phyloP scores from a whole-genome alignment of 2,113 vertebrate genomes.

The Indicator maculatus region DNA sequence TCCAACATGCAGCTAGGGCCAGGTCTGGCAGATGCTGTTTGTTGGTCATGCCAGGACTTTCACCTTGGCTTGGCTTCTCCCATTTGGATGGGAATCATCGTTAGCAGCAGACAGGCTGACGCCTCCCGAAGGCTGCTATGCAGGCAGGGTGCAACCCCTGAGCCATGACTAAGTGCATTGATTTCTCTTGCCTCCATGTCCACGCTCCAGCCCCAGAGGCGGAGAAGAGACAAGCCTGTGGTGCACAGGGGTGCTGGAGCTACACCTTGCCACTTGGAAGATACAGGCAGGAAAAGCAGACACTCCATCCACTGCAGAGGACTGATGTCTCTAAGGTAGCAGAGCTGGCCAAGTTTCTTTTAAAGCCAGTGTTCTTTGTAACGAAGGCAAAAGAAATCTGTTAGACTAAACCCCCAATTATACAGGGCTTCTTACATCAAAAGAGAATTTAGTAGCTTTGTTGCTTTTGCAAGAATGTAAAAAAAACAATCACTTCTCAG shows the following conservation, averaged over 20 bases:
- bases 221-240: not conserved
- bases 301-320: not conserved
- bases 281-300: not conserved
- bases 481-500: not conserved
- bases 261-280: not conserved
- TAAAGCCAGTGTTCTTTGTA: not conserved
- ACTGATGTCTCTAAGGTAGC: not conserved
- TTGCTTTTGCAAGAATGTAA: conserved; percentile 4
- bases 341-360: not conserved
- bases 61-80: conserved; percentile 32
- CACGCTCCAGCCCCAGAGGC: not conserved
- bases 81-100: conserved; percentile 27
- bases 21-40: not conserved
- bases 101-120: conserved; percentile 43
- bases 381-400: not conserved
- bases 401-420: not conserved
- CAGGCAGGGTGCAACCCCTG: not conserved
- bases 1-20: not conserved
- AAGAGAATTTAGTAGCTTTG: not conserved
- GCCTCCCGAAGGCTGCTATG: not conserved
- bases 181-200: not conserved
- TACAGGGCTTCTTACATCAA: conserved; percentile 16
- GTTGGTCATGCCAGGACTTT: conserved; percentile 19
- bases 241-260: not conserved
- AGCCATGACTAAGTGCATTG: not conserved